Evolutionary conservation across 2,888 invertebrate genomes (phyloP), one percentile per base, ranked within the genome.

Genomic region (Drosophila bunnanda): DNA sequence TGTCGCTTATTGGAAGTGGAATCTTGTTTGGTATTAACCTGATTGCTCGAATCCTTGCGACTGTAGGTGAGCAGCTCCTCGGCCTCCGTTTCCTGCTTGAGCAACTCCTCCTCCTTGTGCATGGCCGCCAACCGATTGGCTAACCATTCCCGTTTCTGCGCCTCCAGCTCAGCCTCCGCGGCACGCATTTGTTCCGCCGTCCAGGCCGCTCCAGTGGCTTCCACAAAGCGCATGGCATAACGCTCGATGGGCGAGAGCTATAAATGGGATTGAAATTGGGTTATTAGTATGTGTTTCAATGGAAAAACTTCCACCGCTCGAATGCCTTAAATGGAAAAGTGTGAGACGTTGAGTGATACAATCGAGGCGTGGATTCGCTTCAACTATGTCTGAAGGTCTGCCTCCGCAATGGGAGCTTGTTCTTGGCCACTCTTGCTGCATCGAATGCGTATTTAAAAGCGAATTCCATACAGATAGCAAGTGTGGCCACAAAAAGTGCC

Each of bases 151-250:
- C 96, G 95, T 92, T 97, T 97, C 91, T 96, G 96, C 55, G 95
- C 94, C 90, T 97, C 97, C 55, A 97, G 95, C 91, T 97, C 97
- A 50, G 96, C 96, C 92, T 98, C 98, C 17, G 98, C 98, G 43
- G 96, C 96, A 15, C 96, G 96, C 39, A 97, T 91, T 87, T 98
- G 97, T 89, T 98, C 98, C 0, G 96, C 96, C 17, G 96, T 95
- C 93, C 95, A 95, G n/a, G 94, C 94, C 2, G 93, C 93, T 22
- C 95, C 95, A 62, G 97, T 96, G 80, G 95, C 95, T 93, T 99
- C 99, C 82, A 99, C 96, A 90, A 97, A 96, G 25, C 95, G 95
- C 95, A 99, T 97, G 17, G 99, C 99, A 93, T 98, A 99, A 60
- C 96, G 95, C 93, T 99, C 99, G 73, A 99, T 96, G 1, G 98